Evolutionary conservation across 1,140 invertebrate genomes (phyloP).

Genomic region (Amphibalanus amphitrite): DNA sequence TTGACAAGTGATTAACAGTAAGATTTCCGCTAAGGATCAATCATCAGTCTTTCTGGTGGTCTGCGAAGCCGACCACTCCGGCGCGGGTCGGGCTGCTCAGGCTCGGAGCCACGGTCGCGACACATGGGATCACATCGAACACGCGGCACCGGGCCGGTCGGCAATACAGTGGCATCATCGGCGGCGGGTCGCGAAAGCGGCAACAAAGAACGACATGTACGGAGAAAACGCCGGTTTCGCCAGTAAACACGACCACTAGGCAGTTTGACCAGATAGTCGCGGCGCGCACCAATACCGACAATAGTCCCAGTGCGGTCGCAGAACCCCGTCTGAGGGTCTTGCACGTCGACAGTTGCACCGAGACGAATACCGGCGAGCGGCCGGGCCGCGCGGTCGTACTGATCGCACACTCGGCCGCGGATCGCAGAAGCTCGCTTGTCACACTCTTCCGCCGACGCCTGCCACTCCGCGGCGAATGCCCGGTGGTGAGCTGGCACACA

Average conservation of each 20-base stretch:
- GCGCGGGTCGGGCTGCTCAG: too few species aligned
- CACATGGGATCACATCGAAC: too few species aligned
- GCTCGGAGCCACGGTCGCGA: too few species aligned
- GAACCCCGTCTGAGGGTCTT: neutral
- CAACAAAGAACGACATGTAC: neutral
- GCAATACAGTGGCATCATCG: too few species aligned
- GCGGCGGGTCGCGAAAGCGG: too few species aligned
- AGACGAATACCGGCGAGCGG: slow-evolving; percentile 1
- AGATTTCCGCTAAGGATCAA: too few species aligned
- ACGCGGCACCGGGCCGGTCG: too few species aligned
- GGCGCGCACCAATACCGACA: slow-evolving; percentile 5
- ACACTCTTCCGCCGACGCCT: slow-evolving; percentile 6
- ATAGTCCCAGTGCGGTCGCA: slow-evolving; percentile 7
- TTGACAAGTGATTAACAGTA: too few species aligned
- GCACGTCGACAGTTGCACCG: slow-evolving; percentile 3
- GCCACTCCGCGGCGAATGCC: slow-evolving; percentile 8
- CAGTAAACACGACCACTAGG: slow-evolving; percentile 9
- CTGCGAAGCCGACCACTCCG: too few species aligned
- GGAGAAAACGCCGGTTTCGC: slow-evolving; percentile 7
- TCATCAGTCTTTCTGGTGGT: too few species aligned
- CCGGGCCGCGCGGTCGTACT: slow-evolving; percentile 3
- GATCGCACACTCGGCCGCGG: slow-evolving; percentile 1
- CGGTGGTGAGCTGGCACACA: slow-evolving; percentile 10
- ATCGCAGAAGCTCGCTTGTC: neutral
- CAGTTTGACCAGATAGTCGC: slow-evolving; percentile 7